Evolutionary conservation across 2,888 invertebrate species (phyloP).

Genomic region (Cerastis leucographa): DNA sequence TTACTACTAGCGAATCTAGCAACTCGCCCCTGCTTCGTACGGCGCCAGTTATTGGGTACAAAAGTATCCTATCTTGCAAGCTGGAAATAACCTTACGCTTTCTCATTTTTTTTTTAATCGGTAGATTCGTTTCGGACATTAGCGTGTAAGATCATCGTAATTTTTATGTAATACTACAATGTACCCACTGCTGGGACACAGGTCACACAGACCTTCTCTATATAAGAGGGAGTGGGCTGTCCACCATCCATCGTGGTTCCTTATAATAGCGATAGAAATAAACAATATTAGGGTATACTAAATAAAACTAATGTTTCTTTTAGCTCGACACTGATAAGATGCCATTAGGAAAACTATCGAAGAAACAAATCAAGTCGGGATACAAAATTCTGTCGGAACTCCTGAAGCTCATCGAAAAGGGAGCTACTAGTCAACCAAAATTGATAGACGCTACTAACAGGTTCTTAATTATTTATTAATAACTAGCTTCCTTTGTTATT

Average conservation of each 20-base stretch:
- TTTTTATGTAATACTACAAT: too few relatives aligned
- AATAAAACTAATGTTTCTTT: slow-evolving; percentile 21
- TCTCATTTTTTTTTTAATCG: not conserved
- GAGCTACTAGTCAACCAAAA: slow-evolving; percentile 83
- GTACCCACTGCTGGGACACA: not conserved
- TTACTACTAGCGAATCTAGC: not conserved
- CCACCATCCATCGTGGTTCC: not conserved
- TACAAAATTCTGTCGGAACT: slow-evolving; percentile 95
- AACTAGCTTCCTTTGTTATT: not conserved
- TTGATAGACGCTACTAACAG: slow-evolving; percentile 97
- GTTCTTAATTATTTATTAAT: slow-evolving; percentile 58
- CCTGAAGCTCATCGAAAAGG: slow-evolving; percentile 90
- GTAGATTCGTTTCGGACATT: not conserved
- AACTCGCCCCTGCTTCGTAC: not conserved
- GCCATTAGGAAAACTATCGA: slow-evolving; percentile 99
- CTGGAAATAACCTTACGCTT: not conserved
- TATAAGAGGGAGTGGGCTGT: not conserved
- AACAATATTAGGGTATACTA: not conserved
- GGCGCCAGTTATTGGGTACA: not conserved
- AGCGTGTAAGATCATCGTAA: not conserved
- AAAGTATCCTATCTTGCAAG: not conserved
- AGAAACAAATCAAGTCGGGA: slow-evolving; percentile 96
- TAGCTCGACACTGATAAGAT: slow-evolving; percentile 98
- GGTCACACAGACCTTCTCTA: not conserved
- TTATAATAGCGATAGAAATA: not conserved